Evolutionary conservation across 2,888 invertebrate genomes (phyloP).

Genomic region (Cataglyphis altisquamis): DNA sequence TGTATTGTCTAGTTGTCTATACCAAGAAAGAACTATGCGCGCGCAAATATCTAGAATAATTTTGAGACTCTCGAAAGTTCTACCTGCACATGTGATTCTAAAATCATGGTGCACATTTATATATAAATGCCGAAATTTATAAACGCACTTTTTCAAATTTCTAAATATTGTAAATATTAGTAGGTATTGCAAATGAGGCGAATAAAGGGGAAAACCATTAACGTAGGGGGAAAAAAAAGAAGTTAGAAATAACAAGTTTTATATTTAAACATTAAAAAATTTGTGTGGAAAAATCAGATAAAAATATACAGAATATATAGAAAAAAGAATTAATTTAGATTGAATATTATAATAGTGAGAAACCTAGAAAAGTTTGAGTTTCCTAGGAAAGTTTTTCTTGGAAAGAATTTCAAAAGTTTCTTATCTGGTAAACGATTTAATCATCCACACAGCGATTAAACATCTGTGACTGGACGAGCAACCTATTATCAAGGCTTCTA

Average conservation of each 20-base stretch:
- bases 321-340: not conserved
- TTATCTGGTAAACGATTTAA: not conserved
- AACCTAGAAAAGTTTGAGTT: not conserved
- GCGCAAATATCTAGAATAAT: not conserved
- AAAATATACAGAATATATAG: not conserved
- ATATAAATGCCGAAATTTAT: no score
- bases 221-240: no score
- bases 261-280: not conserved
- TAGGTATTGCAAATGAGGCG: not conserved
- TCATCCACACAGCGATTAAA: not conserved
- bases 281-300: not conserved
- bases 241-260: not conserved
- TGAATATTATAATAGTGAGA: not conserved
- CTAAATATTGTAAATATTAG: not conserved
- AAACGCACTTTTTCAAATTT: not conserved
- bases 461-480: not conserved
- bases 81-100: not conserved
- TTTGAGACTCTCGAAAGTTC: not conserved
- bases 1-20: not conserved
- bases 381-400: not conserved
- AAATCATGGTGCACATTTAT: not conserved
- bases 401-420: not conserved
- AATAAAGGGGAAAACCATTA: not conserved
- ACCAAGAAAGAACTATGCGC: not conserved
- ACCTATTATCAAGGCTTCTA: not conserved